These are phyloP conservation scores for Drosophila ercepeae DNA, from an alignment of 1,140 invertebrate species.

Conservation along the genomic window DNA sequence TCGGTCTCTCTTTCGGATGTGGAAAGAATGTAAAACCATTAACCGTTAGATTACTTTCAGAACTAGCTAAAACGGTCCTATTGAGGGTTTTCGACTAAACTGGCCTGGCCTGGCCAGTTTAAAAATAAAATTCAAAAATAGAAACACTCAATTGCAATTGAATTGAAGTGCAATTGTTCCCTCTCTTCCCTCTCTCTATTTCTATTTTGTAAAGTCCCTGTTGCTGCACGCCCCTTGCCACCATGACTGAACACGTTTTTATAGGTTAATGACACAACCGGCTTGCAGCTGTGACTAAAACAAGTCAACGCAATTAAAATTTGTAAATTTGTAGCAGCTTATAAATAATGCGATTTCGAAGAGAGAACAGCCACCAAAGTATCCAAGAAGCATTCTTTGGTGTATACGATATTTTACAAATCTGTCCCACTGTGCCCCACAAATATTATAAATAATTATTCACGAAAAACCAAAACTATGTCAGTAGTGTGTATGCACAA, in stretches of 20 bases:
- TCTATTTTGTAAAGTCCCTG: not conserved
- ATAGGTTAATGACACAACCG: constrained; percentile 77
- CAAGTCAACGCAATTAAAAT: constrained; percentile 48
- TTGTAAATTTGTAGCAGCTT: constrained; percentile 3
- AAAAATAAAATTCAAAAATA: not conserved
- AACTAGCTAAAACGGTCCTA: no score
- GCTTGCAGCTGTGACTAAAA: constrained; percentile 39
- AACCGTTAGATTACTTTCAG: not conserved
- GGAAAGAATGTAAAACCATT: not conserved
- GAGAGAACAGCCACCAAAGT: no score
- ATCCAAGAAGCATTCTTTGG: no score
- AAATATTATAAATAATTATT: constrained; percentile 45
- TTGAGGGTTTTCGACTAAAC: no score
- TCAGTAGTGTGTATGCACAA: constrained; percentile 80
- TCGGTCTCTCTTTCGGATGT: not conserved
- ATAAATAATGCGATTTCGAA: not conserved
- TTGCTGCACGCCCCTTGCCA: no score
- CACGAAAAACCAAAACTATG: constrained; percentile 54
- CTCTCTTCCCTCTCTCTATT: not conserved
- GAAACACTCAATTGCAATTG: not conserved
- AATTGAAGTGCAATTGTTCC: not conserved
- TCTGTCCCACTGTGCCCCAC: constrained; percentile 46
- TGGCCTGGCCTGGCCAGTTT: no score
- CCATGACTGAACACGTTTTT: not conserved
- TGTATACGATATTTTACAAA: no score